A percentile compares a stretch with the other conserved stretches of the same genome.
phyloP scores from a whole-genome alignment of 2,888 invertebrate genomes.

The Mythimna ferrago region DNA sequence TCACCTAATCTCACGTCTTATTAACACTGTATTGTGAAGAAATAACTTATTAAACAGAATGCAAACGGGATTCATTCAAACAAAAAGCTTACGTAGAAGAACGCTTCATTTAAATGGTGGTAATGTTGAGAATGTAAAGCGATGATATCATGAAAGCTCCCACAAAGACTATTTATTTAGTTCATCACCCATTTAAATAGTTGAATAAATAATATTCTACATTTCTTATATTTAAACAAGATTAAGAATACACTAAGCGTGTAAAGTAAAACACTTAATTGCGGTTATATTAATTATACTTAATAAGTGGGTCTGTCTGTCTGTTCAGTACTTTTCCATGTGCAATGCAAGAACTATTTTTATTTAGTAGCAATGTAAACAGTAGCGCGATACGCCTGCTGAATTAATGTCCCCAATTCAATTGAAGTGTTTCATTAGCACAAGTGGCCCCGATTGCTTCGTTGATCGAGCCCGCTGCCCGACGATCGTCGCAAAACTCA shows the following conservation, averaged over 20 bases:
- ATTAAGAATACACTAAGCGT: conserved; percentile 23
- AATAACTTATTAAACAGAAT: conserved; percentile 19
- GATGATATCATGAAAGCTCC: conserved; percentile 41
- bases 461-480: conserved; percentile 82
- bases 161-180: conserved; percentile 34
- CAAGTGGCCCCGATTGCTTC: conserved; percentile 91
- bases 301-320: conserved; percentile 9
- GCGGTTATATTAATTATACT: conserved; percentile 13
- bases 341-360: conserved; percentile 64
- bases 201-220: conserved; percentile 42
- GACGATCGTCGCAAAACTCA: conserved; percentile 78
- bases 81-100: background rate
- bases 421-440: conserved; percentile 90
- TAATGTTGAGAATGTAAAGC: conserved; percentile 20
- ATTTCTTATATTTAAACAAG: conserved; percentile 49
- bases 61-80: conserved; percentile 8
- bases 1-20: conserved; percentile 60
- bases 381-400: conserved; percentile 79
- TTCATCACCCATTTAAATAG: conserved; percentile 39
- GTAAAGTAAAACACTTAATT: conserved; percentile 37
- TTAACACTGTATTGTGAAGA: conserved; percentile 44
- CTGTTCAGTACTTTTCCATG: conserved; percentile 48
- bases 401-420: conserved; percentile 90
- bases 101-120: conserved; percentile 11
- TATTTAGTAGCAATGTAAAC: conserved; percentile 80